phyloP scores from a whole-genome alignment of 2,797 vertebrate species.

The Lerista edwardsae region DNA sequence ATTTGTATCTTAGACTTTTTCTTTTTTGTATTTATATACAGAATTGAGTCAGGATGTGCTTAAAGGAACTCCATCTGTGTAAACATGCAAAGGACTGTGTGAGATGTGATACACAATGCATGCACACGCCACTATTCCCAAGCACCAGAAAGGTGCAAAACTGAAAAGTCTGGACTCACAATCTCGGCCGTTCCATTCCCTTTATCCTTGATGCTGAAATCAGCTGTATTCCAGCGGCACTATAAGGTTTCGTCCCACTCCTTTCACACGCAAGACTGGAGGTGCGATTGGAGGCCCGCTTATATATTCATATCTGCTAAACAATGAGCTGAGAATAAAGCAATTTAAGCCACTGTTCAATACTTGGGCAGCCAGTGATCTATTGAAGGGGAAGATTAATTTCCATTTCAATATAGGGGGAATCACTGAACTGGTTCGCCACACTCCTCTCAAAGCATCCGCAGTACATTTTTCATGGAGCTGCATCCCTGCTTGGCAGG shows the following conservation, averaged over 20 bases:
- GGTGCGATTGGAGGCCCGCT: not conserved
- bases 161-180: not conserved
- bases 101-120: not conserved
- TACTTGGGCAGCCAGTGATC: not conserved
- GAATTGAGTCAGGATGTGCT: not conserved
- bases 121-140: not conserved
- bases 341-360: not conserved
- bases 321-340: slow-evolving; percentile 34
- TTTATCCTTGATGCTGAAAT: not conserved
- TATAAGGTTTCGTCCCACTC: slow-evolving; percentile 1
- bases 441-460: not conserved
- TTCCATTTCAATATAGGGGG: not conserved
- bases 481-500: not conserved
- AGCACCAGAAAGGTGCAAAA: not conserved
- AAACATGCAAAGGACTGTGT: not conserved
- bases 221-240: not conserved
- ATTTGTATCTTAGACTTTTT: not conserved
- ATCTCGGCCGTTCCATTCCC: not conserved
- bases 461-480: slow-evolving; percentile 15
- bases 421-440: not conserved
- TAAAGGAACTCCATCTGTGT: not conserved
- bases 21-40: not conserved
- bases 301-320: slow-evolving; percentile 36
- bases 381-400: slow-evolving; percentile 33
- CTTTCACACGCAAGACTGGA: not conserved